phyloP scores from a whole-genome alignment of 2,113 vertebrate genomes.

The Hippocampus zosterae region DNA sequence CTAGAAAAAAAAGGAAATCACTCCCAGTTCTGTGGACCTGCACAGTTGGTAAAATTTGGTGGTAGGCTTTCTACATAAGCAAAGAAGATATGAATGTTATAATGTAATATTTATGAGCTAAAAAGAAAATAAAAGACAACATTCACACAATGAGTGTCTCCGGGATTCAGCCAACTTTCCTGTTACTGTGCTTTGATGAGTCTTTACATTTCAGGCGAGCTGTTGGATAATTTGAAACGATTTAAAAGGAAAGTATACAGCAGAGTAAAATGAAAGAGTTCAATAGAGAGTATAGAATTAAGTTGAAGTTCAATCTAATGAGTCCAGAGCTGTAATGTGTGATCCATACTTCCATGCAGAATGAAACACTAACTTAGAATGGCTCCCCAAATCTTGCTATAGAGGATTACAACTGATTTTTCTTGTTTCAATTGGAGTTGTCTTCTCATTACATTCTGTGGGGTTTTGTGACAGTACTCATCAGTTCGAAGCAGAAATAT shows the following conservation, averaged over 20 bases:
- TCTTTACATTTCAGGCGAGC: not conserved
- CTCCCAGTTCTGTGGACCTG: constrained; percentile 2
- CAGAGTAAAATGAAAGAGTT: not conserved
- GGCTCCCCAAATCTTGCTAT: too few relatives aligned
- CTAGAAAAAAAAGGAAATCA: not conserved
- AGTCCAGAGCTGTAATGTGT: not conserved
- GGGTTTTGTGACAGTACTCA: not conserved
- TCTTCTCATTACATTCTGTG: too few relatives aligned
- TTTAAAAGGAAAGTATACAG: not conserved
- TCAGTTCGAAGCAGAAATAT: not conserved
- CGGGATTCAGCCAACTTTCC: not conserved
- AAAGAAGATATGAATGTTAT: too few relatives aligned
- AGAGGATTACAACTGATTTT: too few relatives aligned
- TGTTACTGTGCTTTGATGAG: not conserved
- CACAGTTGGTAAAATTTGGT: not conserved
- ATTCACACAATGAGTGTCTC: not conserved
- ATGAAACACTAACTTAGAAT: too few relatives aligned
- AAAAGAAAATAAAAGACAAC: not conserved
- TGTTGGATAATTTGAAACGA: too few relatives aligned
- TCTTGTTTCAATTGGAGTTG: too few relatives aligned
- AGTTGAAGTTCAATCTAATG: not conserved
- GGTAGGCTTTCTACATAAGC: not conserved
- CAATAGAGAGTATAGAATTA: not conserved
- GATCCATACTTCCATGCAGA: not conserved
- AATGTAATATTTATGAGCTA: not conserved